Evolutionary conservation across 2,888 invertebrate species (phyloP).

Genomic region (Thysanoteuthis rhombus): DNA sequence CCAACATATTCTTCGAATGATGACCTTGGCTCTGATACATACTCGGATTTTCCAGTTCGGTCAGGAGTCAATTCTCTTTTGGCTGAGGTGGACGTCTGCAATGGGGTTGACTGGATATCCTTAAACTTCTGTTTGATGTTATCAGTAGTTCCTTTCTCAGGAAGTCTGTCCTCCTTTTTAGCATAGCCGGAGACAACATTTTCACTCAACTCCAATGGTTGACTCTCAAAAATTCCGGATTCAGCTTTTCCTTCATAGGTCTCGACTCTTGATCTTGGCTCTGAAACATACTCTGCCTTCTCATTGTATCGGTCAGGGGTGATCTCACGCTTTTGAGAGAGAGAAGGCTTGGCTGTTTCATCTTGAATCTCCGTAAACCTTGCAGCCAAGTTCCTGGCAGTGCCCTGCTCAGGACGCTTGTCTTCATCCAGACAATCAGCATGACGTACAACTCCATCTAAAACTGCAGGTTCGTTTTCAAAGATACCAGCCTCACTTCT

Average conservation of each 20-base stretch:
- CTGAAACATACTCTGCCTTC: slow-evolving; percentile 27
- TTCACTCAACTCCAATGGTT: slow-evolving; percentile 29
- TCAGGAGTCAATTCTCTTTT: slow-evolving; percentile 56
- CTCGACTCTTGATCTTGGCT: slow-evolving; percentile 36
- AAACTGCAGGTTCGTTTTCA: slow-evolving; percentile 52
- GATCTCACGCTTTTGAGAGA: slow-evolving; percentile 28
- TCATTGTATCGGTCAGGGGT: slow-evolving; percentile 12
- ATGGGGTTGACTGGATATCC: slow-evolving; percentile 72
- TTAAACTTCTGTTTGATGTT: slow-evolving; percentile 86
- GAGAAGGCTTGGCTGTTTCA: slow-evolving; percentile 36
- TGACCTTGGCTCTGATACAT: slow-evolving; percentile 57
- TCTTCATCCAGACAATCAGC: slow-evolving; percentile 44
- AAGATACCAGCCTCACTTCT: slow-evolving; percentile 51
- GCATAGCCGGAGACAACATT: not conserved
- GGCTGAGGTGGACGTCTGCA: slow-evolving; percentile 42
- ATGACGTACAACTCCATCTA: slow-evolving; percentile 50
- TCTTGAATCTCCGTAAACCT: slow-evolving; percentile 85
- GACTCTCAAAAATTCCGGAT: slow-evolving; percentile 43
- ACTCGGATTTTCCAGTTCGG: slow-evolving; percentile 52
- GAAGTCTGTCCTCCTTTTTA: slow-evolving; percentile 50
- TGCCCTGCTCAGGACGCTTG: slow-evolving; percentile 73
- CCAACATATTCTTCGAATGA: slow-evolving; percentile 50
- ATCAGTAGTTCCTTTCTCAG: slow-evolving; percentile 80
- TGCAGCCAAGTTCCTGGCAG: slow-evolving; percentile 82
- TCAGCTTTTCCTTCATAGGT: slow-evolving; percentile 39